Base-by-base conservation (phyloP, 2,113 vertebrate genomes). In the Ailurus styani region DNA sequence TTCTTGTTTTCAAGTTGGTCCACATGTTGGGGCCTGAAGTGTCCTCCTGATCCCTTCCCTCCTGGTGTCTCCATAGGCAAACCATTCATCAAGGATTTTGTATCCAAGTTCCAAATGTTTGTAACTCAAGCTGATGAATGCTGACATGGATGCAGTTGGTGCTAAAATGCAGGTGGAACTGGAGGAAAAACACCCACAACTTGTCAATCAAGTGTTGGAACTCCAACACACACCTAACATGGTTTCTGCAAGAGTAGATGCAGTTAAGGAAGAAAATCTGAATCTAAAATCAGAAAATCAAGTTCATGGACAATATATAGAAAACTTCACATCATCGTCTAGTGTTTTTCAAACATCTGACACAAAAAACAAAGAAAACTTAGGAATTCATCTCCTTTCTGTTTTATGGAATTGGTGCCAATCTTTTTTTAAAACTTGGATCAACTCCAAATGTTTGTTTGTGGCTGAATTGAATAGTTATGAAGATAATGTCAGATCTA, bases 211-310 rank as follows among this genome's bases (percentile, higher is more conserved):
- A 96, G 99, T 99, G 93, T 98, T 99, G 98, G 99, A 99, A 98
- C 99, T 99, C 57, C 99, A 99, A 98, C 99, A 99, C 98, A 99
- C 99, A 9, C 98, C 99, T 82, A 99, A 99, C 99, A 99, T 99
- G 98, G 99, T 99, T 81, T 99, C 99, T 29, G 99, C 99, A 52
- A 99, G 99, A 86, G 99, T 99, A 96, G 99, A 99, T 92, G 99
- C 99, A 15, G 99, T 99, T 96, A 99, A 99, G 97, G 99, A 99
- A 99, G 99, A 99, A 99, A 99, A 99, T 98, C 99, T 99, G 98
- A 99, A 99, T 99, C 98, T 99, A 78, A 99, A 99, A 98, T 99
- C 99, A 42, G 99, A 99, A 99, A 99, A 99, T 98, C 99, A 99
- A 99, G 99, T 99, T 98, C 99, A 99, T 14, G 99, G 99, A 97